Conservation (phyloP, 1,140 invertebrate species). For the Lasioglossum albipes region DNA sequence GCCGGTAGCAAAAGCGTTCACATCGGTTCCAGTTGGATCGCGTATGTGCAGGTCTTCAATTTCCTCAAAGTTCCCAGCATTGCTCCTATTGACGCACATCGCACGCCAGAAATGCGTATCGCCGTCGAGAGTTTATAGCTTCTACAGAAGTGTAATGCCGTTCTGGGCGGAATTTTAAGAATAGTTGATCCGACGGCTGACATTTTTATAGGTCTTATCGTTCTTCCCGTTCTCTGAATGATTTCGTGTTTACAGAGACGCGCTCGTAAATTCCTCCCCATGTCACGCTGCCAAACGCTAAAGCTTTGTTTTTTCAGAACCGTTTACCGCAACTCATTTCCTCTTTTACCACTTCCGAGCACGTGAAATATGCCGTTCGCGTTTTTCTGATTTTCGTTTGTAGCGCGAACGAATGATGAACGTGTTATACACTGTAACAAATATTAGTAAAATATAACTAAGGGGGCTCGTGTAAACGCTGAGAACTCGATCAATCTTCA, state of each 20-base stretch:
- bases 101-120: constrained; percentile 4
- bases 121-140: background rate
- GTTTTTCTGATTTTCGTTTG: no score
- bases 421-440: no score
- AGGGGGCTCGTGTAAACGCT: no score
- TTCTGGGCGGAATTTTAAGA: background rate
- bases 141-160: background rate
- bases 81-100: constrained; percentile 6
- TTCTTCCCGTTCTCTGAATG: background rate
- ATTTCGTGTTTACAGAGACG: background rate
- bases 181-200: background rate
- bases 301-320: no score
- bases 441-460: no score
- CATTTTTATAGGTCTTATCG: background rate
- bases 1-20: constrained; percentile 9
- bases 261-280: background rate
- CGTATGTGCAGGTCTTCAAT: background rate
- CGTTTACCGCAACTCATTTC: no score
- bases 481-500: no score
- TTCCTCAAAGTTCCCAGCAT: constrained; percentile 1
- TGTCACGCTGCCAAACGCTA: no score
- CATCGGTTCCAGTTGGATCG: background rate
- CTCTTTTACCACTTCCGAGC: no score
- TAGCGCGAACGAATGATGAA: no score
- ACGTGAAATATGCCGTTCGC: no score